Conservation (phyloP, 1,140 invertebrate genomes). For the Temnothorax nylanderi region DNA sequence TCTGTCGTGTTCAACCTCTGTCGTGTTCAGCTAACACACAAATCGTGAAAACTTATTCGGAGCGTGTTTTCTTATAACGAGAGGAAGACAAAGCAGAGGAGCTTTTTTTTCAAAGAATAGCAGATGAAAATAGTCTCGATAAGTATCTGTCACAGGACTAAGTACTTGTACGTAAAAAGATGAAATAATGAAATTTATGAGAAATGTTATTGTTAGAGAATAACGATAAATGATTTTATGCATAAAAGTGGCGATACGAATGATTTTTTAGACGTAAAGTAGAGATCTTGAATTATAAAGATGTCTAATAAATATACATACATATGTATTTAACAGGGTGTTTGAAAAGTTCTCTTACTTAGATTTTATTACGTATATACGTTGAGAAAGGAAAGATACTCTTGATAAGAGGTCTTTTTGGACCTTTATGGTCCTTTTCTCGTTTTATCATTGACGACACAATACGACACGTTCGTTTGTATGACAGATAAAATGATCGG, state of each 20-base stretch:
- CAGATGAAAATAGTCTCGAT: background rate
- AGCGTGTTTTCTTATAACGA: background rate
- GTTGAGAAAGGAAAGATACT: background rate
- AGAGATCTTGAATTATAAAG: background rate
- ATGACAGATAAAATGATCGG: background rate
- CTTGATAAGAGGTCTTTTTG: too few relatives aligned
- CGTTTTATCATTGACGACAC: background rate
- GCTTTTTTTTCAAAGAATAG: background rate
- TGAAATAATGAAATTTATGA: background rate
- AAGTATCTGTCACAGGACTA: background rate
- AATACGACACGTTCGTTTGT: background rate
- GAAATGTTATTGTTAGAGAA: background rate
- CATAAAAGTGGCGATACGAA: background rate
- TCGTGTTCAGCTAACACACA: background rate
- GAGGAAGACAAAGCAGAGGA: background rate
- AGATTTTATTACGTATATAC: background rate
- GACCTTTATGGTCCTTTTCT: too few relatives aligned
- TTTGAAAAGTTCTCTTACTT: background rate
- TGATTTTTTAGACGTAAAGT: background rate
- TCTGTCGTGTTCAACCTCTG: background rate
- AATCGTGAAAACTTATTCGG: background rate
- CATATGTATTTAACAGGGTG: background rate
- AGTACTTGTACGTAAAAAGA: background rate
- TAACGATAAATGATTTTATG: background rate
- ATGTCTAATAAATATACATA: background rate